A percentile compares a stretch with the other conserved stretches of the same genome.
These are phyloP conservation scores for Maccullochella peelii DNA, from an alignment of 2,113 vertebrate genomes.

Conservation along the genomic window DNA sequence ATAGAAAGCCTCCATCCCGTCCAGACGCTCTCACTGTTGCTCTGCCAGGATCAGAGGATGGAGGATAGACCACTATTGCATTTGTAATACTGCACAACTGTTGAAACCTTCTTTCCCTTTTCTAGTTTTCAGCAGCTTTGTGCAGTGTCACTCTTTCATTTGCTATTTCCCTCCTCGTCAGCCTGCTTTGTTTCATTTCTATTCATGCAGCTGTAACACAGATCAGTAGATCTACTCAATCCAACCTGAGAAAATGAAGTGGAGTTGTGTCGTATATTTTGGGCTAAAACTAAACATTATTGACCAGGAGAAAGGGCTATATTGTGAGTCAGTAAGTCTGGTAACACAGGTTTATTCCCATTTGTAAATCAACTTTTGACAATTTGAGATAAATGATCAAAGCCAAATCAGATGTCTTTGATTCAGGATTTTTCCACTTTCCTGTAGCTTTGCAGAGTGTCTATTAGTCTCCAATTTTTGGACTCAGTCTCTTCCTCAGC, in stretches of 20 bases:
- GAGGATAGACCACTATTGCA: constrained; percentile 86
- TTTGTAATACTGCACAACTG: constrained; percentile 87
- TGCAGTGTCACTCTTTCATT: constrained; percentile 70
- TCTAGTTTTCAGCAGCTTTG: constrained; percentile 64
- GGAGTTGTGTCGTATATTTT: constrained; percentile 7
- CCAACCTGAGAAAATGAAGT: constrained; percentile 1
- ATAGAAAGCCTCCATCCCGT: constrained; percentile 79
- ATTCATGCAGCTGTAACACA: constrained; percentile 24
- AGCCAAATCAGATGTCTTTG: constrained; percentile 23
- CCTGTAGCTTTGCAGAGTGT: constrained; percentile 49
- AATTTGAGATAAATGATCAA: constrained; percentile 9
- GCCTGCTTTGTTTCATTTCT: constrained; percentile 41
- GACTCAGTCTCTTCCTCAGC: constrained; percentile 68
- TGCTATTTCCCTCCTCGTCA: constrained; percentile 49
- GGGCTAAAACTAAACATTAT: neutral
- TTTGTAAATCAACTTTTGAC: constrained; percentile 28
- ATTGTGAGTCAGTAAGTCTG: neutral
- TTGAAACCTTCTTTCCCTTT: constrained; percentile 80
- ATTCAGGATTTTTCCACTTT: constrained; percentile 42
- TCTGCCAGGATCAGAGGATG: constrained; percentile 85
- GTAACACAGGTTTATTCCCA: constrained; percentile 5
- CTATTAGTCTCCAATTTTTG: constrained; percentile 77
- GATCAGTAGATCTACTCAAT: constrained; percentile 16
- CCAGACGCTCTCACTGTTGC: constrained; percentile 85
- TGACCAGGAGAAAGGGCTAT: neutral